Percentiles rank a stretch among this genome's conserved stretches.
Evolutionary conservation across 2,888 invertebrate genomes (phyloP).

Genomic region (Pseudococcus viburni): DNA sequence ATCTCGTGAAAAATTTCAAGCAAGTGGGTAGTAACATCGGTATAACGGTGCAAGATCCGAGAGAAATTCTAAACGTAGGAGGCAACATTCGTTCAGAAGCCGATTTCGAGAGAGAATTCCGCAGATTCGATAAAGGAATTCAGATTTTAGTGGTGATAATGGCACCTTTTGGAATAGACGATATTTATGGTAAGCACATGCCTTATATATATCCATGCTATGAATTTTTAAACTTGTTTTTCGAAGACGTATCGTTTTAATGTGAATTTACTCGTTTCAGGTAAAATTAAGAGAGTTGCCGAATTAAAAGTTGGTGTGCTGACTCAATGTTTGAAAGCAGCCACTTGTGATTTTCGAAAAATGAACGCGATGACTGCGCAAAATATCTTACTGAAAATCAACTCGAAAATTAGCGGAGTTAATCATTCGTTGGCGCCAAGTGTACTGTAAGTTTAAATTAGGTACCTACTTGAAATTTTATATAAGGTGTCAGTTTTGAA

Average conservation of each 20-base stretch:
- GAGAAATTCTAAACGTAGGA: not conserved
- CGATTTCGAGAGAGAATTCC: not conserved
- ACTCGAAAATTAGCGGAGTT: slow-evolving; percentile 86
- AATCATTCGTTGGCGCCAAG: slow-evolving; percentile 75
- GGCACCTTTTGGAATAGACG: slow-evolving; percentile 66
- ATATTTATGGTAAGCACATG: slow-evolving; percentile 68
- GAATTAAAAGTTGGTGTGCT: slow-evolving; percentile 79
- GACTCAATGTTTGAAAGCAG: slow-evolving; percentile 81
- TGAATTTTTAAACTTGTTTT: not conserved
- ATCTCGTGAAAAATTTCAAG: not conserved
- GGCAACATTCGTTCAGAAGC: not conserved
- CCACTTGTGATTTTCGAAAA: slow-evolving; percentile 71
- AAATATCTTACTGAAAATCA: slow-evolving; percentile 84
- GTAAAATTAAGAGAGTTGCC: slow-evolving; percentile 79
- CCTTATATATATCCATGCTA: not conserved
- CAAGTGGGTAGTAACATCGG: slow-evolving; percentile 18
- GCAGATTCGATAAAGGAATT: not conserved
- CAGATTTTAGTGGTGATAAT: slow-evolving; percentile 13
- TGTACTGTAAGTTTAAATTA: not conserved
- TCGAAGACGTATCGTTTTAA: not conserved
- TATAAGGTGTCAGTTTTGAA: no score
- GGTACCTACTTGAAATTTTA: no score
- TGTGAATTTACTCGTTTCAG: slow-evolving; percentile 69
- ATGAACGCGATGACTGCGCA: slow-evolving; percentile 76
- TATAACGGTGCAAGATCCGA: not conserved